Percentiles rank a stretch among this genome's conserved stretches.
Evolutionary conservation across 2,113 vertebrate genomes (phyloP).

Genomic region (Tragelaphus scriptus): DNA sequence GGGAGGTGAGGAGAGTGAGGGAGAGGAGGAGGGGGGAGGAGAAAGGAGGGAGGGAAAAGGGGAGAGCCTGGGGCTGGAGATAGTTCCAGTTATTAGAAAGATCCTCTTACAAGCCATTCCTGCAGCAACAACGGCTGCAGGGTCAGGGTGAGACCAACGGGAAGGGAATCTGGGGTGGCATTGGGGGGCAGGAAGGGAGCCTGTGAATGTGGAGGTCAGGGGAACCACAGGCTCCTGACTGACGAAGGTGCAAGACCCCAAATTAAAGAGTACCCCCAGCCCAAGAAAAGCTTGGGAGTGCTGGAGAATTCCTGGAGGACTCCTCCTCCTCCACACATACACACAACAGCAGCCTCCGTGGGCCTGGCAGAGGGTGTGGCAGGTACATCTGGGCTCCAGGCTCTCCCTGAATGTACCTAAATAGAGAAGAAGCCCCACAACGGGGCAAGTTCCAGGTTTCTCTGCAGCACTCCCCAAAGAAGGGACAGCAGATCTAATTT

Average conservation of each 20-base stretch:
- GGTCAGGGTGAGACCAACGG: conserved; percentile 10
- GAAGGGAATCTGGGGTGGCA: background rate
- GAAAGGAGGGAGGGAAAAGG: too few relatives aligned
- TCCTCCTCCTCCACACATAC: background rate
- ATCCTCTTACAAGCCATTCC: conserved; percentile 59
- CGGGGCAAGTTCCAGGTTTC: background rate
- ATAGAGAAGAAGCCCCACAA: background rate
- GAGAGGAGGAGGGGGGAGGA: too few relatives aligned
- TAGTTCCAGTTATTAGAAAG: too few relatives aligned
- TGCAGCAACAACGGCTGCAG: conserved; percentile 20
- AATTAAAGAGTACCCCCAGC: background rate
- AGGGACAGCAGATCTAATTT: background rate
- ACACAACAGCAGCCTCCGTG: background rate
- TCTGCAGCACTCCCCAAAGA: background rate
- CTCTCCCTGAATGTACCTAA: background rate
- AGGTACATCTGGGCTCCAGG: background rate
- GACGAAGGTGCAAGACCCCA: background rate
- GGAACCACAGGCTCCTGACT: background rate
- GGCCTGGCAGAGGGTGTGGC: background rate
- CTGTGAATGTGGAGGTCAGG: background rate
- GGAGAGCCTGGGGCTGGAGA: too few relatives aligned
- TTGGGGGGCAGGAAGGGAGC: background rate
- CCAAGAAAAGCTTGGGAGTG: background rate
- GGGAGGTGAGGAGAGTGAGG: too few relatives aligned
- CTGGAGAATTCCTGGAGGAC: conserved; percentile 33